Evolutionary conservation across 2,113 vertebrate genomes (phyloP), one percentile per base, ranked within the genome.

Genomic region (Erpornis zantholeuca): DNA sequence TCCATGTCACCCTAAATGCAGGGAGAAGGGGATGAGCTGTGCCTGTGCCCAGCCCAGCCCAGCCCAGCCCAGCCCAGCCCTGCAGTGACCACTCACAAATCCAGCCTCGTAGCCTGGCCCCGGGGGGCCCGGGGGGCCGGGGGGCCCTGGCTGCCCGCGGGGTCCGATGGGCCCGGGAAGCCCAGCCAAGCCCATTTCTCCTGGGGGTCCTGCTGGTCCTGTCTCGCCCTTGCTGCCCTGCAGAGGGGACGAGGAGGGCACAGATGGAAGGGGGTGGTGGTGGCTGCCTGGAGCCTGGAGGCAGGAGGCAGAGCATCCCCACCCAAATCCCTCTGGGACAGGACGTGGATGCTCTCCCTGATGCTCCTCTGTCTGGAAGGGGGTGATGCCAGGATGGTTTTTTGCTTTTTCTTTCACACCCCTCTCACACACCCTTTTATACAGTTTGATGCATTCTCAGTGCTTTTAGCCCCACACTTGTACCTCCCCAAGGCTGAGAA

Each of bases 161-260:
- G 99, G 99, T 96, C 99, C 99, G 0, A 98, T 97, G 3, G 99
- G 99, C 63, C 99, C 99, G 0, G 99, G 99, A 42, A 98, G 93
- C 25, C 99, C 99, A 50, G 98, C 98, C 35, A 99, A 94, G 15
- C 99, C 99, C 1, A 44, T 12, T 61, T 99, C 84, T 75, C 99
- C 99, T 1, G 98, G 56, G 17, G 68, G 2, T 33, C 99, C 99
- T 0, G 85, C 52, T 22, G 93, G 87, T 61, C 99, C 99, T 0
- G 6, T 18, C 23, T 98, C 96, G 50, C 99, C 99, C 89, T 77
- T 96, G 90, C 56, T 97, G 60, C 99, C 99, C 99, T 99, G 94
- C 24, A 66, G 33, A 45, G 19, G 36, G 15, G 35, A 75, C 31
- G 60, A 24, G 20, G 52, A 82, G 16, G 29, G 40, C 38, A 76